Percentiles rank a stretch among this genome's conserved stretches.
phyloP scores from a whole-genome alignment of 2,888 invertebrate genomes.

The Hydroisotoma schaefferi region DNA sequence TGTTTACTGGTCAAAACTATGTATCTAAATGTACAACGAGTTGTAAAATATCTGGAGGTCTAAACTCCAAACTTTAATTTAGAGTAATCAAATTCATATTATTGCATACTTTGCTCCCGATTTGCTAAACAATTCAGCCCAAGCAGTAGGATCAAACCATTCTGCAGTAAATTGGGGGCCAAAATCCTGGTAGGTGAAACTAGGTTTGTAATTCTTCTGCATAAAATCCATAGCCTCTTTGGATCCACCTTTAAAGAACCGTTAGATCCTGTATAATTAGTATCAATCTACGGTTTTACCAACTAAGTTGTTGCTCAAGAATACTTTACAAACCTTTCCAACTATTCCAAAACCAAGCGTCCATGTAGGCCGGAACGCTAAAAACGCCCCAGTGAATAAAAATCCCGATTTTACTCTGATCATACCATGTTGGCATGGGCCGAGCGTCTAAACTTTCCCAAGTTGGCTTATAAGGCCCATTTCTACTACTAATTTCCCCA shows the following conservation, averaged over 20 bases:
- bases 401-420: slow-evolving; percentile 83
- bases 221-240: slow-evolving; percentile 61
- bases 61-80: too few relatives aligned
- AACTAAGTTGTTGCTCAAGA: too few relatives aligned
- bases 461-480: slow-evolving; percentile 57
- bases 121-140: slow-evolving; percentile 76
- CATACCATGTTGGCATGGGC: slow-evolving; percentile 83
- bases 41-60: too few relatives aligned
- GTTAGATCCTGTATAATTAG: background rate
- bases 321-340: slow-evolving; percentile 76
- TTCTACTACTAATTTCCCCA: too few relatives aligned
- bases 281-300: too few relatives aligned
- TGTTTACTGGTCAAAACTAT: slow-evolving; percentile 56
- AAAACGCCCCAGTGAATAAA: slow-evolving; percentile 87
- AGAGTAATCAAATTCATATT: too few relatives aligned
- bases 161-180: slow-evolving; percentile 83
- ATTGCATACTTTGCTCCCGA: slow-evolving; percentile 75
- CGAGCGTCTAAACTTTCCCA: slow-evolving; percentile 82
- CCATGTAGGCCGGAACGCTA: slow-evolving; percentile 78
- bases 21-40: too few relatives aligned
- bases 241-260: slow-evolving; percentile 19
- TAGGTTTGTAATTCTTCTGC: slow-evolving; percentile 75
- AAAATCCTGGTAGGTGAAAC: slow-evolving; percentile 88
- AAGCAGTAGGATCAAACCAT: slow-evolving; percentile 77
- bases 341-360: slow-evolving; percentile 88